Evolutionary conservation across 2,113 vertebrate species (phyloP).

Genomic region (Chionomys nivalis): DNA sequence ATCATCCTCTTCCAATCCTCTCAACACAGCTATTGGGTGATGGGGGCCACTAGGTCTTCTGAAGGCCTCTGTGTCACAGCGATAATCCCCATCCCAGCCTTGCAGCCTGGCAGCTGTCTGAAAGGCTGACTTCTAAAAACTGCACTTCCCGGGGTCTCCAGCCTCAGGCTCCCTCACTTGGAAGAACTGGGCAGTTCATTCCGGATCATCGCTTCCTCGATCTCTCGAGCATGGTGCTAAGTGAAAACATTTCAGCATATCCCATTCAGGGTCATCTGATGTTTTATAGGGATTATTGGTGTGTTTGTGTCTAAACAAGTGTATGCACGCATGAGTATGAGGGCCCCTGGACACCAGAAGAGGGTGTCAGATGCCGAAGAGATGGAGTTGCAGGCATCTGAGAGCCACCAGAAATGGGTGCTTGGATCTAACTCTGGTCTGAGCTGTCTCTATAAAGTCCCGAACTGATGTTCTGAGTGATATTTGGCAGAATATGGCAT

Average conservation of each 20-base stretch:
- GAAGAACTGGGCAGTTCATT: not conserved
- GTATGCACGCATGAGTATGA: not conserved
- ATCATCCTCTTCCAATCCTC: not conserved
- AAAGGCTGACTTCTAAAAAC: not conserved
- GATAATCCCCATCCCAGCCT: not conserved
- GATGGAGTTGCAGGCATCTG: not conserved
- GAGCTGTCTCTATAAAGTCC: not conserved
- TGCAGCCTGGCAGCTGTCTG: not conserved
- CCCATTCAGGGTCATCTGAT: not conserved
- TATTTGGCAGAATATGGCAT: not conserved
- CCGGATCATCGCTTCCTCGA: not conserved
- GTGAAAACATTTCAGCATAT: not conserved
- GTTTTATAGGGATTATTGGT: not conserved
- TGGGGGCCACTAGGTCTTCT: not conserved
- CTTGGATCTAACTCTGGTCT: not conserved
- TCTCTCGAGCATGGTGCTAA: not conserved
- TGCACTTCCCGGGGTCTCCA: not conserved
- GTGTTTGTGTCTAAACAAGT: not conserved
- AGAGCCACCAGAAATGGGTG: too few relatives aligned
- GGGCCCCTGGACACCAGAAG: not conserved
- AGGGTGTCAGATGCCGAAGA: not conserved
- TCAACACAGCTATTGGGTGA: not conserved
- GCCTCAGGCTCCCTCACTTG: not conserved
- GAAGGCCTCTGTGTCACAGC: not conserved
- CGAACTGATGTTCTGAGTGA: not conserved